Evolutionary conservation across 2,797 vertebrate genomes (phyloP).

Genomic region (Gymnocypris eckloni): DNA sequence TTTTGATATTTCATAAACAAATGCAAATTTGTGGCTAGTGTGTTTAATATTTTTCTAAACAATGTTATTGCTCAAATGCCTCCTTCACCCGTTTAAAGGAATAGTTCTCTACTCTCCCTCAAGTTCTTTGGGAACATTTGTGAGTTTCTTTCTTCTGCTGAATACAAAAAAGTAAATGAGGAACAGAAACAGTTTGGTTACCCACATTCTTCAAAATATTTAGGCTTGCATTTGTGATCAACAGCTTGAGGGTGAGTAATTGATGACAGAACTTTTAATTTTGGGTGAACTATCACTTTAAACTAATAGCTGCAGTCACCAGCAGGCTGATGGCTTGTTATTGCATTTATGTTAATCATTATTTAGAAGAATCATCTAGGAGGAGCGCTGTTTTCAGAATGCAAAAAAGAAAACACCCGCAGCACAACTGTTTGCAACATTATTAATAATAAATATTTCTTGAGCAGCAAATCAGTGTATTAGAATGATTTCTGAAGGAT

Average conservation of each 20-base stretch:
- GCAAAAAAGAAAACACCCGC: neutral
- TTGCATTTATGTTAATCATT: neutral
- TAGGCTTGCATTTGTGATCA: neutral
- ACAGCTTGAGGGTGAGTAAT: neutral
- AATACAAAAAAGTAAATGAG: neutral
- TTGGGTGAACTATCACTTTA: neutral
- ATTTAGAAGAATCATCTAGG: neutral
- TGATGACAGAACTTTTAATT: neutral
- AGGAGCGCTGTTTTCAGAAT: neutral
- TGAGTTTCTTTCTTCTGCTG: neutral
- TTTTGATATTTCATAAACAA: neutral
- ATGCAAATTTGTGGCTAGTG: neutral
- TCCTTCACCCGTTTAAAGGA: neutral
- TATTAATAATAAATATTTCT: neutral
- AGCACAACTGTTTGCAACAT: neutral
- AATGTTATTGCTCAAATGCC: neutral
- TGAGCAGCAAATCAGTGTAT: no score
- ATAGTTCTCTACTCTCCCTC: neutral
- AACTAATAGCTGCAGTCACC: neutral
- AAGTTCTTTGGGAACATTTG: neutral
- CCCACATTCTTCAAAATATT: neutral
- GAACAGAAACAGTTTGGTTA: neutral
- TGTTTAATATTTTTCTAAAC: neutral
- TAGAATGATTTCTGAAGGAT: neutral
- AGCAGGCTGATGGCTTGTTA: neutral